A percentile compares a stretch with the other conserved stretches of the same genome.
phyloP scores from a whole-genome alignment of 2,113 vertebrate species.

The Mesitornis unicolor region DNA sequence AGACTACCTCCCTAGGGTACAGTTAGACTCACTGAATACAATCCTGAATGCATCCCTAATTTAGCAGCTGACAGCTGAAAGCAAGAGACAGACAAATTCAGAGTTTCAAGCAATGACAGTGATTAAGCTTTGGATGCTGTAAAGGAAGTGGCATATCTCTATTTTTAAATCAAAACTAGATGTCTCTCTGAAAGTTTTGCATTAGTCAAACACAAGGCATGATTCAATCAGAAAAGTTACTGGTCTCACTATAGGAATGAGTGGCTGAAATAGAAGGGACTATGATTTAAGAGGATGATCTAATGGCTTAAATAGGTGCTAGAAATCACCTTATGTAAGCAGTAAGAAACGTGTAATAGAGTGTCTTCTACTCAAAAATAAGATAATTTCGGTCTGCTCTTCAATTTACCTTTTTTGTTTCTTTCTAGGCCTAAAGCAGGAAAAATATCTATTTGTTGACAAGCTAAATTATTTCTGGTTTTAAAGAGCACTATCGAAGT shows the following conservation, averaged over 20 bases:
- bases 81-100: background rate
- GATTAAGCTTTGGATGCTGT: background rate
- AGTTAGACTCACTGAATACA: background rate
- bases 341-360: background rate
- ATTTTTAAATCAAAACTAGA: conserved; percentile 1
- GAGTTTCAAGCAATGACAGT: background rate
- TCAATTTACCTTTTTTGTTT: background rate
- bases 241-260: background rate
- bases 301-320: background rate
- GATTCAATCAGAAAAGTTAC: background rate
- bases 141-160: background rate
- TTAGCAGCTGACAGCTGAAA: conserved; percentile 7
- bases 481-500: background rate
- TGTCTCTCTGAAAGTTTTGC: background rate
- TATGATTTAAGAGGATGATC: background rate
- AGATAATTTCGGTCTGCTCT: background rate
- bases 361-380: background rate
- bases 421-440: background rate
- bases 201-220: background rate
- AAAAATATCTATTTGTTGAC: background rate
- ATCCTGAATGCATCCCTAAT: background rate
- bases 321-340: background rate
- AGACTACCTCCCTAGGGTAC: background rate
- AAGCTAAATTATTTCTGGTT: background rate
- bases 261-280: background rate